Conservation (phyloP, 2,113 vertebrate species). For the Pseudopipra pipra region DNA sequence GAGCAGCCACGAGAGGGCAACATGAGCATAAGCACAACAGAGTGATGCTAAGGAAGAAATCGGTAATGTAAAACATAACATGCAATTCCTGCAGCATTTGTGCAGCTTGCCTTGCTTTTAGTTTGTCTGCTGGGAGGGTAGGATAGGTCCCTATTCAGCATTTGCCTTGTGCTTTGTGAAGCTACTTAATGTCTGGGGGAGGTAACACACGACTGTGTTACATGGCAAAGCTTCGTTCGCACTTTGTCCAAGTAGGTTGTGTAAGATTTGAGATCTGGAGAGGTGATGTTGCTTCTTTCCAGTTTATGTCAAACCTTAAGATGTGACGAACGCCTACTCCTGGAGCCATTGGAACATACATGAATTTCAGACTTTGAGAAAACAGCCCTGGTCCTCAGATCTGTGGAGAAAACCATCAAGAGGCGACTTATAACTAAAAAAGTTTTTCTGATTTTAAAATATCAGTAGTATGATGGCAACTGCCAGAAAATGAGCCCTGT, state of each 20-base stretch:
- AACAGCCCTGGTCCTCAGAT: neutral
- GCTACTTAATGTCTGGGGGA: neutral
- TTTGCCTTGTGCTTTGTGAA: neutral
- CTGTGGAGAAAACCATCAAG: neutral
- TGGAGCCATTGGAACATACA: neutral
- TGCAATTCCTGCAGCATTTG: neutral
- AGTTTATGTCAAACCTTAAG: neutral
- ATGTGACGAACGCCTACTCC: fast-evolving
- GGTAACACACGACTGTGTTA: fast-evolving
- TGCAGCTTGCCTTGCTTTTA: neutral
- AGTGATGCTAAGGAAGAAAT: fast-evolving
- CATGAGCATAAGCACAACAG: conserved; percentile 15
- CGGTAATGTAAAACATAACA: fast-evolving
- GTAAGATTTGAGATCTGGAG: neutral
- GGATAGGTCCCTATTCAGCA: fast-evolving
- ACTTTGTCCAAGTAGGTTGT: neutral
- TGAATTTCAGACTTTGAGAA: neutral
- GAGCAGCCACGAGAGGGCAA: conserved; percentile 60
- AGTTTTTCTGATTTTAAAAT: neutral
- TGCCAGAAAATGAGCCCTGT: neutral
- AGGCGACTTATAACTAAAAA: neutral
- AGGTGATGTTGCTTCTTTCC: neutral
- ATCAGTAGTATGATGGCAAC: neutral
- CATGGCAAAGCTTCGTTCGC: fast-evolving
- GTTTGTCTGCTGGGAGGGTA: neutral